phyloP scores from a whole-genome alignment of 2,113 vertebrate species.

The Misgurnus anguillicaudatus region DNA sequence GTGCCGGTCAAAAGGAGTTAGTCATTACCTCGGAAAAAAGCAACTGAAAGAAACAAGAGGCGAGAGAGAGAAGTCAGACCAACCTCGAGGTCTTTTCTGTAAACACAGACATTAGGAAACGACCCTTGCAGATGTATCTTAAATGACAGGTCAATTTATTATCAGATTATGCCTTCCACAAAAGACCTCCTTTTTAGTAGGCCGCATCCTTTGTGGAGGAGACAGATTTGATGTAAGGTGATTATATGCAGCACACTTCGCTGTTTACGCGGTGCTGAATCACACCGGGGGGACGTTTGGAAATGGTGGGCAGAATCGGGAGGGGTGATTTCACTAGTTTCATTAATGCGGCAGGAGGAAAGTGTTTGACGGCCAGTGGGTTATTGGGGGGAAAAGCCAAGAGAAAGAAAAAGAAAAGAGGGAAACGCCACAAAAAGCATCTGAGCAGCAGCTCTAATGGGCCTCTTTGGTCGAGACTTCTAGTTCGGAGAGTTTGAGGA shows the following conservation, averaged over 20 bases:
- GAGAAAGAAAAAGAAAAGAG: constrained; percentile 46
- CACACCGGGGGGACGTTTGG: constrained; percentile 46
- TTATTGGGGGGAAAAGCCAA: constrained; percentile 56
- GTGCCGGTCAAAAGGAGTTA: constrained; percentile 84
- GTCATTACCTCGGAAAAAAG: constrained; percentile 49
- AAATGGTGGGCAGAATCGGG: constrained; percentile 58
- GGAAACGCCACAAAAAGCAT: constrained; percentile 44
- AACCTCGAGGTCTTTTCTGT: constrained; percentile 53
- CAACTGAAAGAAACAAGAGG: constrained; percentile 34
- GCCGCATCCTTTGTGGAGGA: constrained; percentile 55
- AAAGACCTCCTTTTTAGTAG: constrained; percentile 51
- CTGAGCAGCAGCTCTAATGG: constrained; percentile 38
- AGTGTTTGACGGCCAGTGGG: constrained; percentile 64
- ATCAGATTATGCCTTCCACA: constrained; percentile 62
- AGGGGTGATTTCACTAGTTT: constrained; percentile 40
- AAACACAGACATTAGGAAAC: constrained; percentile 57
- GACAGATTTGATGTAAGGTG: constrained; percentile 46
- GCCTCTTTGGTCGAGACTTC: constrained; percentile 33
- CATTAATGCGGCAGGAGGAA: constrained; percentile 57
- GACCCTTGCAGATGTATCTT: constrained; percentile 57
- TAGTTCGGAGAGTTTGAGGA: constrained; percentile 39
- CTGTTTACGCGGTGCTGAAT: constrained; percentile 56
- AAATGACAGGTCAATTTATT: constrained; percentile 65
- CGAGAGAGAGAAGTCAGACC: constrained; percentile 22
- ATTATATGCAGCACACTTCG: constrained; percentile 57